Percentiles rank a stretch among this genome's conserved stretches.
Conservation (phyloP, 2,888 invertebrate genomes). For the Phyllotreta cruciferae region DNA sequence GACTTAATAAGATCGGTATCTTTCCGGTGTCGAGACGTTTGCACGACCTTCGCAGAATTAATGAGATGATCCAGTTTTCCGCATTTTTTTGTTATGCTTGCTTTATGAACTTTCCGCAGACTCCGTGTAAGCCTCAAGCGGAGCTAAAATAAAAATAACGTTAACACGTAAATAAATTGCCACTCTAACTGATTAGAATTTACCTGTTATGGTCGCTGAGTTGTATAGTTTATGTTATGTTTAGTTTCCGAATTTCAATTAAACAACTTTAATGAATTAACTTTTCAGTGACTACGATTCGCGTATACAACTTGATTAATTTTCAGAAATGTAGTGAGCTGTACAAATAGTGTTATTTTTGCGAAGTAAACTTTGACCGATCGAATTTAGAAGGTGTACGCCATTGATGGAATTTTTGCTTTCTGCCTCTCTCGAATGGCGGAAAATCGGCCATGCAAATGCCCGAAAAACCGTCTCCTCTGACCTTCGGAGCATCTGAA, state of each 20-base stretch:
- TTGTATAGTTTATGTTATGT: constrained; percentile 7
- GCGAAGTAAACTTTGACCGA: no score
- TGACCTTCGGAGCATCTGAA: constrained; percentile 18
- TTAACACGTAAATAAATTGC: neutral
- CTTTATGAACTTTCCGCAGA: no score
- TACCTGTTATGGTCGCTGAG: neutral
- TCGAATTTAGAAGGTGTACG: no score
- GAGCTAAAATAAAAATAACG: neutral
- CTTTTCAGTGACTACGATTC: neutral
- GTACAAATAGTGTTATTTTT: neutral
- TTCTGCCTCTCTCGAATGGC: neutral
- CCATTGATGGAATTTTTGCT: constrained; percentile 3
- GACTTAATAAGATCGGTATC: constrained; percentile 21
- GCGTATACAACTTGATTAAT: neutral
- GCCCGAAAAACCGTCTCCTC: constrained; percentile 3
- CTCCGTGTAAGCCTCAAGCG: neutral
- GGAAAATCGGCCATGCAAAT: constrained; percentile 17
- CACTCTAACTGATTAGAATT: constrained; percentile 6
- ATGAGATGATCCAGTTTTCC: no score
- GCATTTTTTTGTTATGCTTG: no score
- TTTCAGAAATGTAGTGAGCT: neutral
- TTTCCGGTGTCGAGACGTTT: neutral
- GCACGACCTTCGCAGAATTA: no score
- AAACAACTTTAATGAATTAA: constrained; percentile 14
- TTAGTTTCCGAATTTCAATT: constrained; percentile 7